Conservation (phyloP, 2,888 invertebrate species). For the Elysia crispata region DNA sequence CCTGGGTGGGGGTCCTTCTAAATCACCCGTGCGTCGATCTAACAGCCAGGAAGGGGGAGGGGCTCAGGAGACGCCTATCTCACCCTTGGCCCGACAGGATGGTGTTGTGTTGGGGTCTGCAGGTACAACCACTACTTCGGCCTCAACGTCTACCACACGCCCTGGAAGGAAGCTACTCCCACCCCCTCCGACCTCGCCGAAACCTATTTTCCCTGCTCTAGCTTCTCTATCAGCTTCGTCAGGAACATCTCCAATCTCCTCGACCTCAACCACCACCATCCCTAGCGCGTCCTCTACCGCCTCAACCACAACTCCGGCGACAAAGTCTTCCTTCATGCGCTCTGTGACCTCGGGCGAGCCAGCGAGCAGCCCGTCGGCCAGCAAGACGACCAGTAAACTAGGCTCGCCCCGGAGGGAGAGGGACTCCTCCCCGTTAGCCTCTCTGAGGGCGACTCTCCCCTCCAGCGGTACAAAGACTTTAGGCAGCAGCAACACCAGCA, state of each 20-base stretch:
- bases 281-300: conserved; percentile 46
- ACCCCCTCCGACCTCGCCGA: neutral
- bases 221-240: too few relatives aligned
- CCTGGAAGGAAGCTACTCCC: conserved; percentile 18
- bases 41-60: neutral
- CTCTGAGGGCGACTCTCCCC: too few relatives aligned
- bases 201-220: neutral
- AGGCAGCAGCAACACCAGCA: conserved; percentile 27
- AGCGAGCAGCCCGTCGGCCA: neutral
- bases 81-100: neutral
- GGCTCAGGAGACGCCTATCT: neutral
- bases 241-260: too few relatives aligned
- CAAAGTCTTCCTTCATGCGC: conserved; percentile 19
- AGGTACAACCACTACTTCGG: neutral
- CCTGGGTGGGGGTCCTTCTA: neutral
- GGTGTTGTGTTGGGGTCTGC: neutral
- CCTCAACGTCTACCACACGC: neutral
- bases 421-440: too few relatives aligned
- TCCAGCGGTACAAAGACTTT: too few relatives aligned
- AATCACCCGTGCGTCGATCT: neutral
- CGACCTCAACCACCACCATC: too few relatives aligned
- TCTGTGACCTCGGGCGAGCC: conserved; percentile 20
- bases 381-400: too few relatives aligned
- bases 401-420: too few relatives aligned
- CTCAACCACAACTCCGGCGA: conserved; percentile 4